Conservation (phyloP, 2,797 vertebrate genomes). For the Diceros bicornis region DNA sequence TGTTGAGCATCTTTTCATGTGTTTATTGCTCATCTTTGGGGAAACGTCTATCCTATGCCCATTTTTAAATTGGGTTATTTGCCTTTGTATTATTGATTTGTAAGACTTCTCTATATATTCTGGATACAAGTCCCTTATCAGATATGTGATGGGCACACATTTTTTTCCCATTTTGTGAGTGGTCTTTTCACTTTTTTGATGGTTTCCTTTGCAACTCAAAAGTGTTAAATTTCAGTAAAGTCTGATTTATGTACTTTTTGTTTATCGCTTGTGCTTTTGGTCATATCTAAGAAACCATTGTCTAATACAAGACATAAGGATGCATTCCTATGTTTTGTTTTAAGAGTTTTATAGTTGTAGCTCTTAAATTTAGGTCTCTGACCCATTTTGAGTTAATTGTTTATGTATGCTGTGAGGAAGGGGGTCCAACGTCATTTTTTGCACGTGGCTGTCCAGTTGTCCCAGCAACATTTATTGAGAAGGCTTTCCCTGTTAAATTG, state of each 20-base stretch:
- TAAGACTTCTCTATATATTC: neutral
- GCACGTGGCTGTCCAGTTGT: neutral
- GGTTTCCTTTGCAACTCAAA: neutral
- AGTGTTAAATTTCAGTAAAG: conserved; percentile 14
- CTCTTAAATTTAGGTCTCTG: neutral
- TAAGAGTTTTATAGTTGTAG: neutral
- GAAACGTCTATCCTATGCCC: neutral
- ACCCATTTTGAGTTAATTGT: neutral
- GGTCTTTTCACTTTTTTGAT: conserved; percentile 19
- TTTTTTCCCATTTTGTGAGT: neutral
- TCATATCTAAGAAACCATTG: neutral
- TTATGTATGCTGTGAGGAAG: neutral
- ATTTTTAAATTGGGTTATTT: neutral
- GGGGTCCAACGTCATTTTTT: neutral
- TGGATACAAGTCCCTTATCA: neutral
- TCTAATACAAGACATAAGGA: neutral
- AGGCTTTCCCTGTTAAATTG: neutral
- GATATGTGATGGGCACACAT: neutral
- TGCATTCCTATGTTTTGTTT: neutral
- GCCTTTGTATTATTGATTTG: neutral
- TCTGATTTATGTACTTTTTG: neutral
- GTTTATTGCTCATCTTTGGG: neutral
- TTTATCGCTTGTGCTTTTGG: neutral
- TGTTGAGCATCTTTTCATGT: neutral
- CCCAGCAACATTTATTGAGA: neutral